Conservation (phyloP, 2,888 invertebrate species). For the Taenaris catops region DNA sequence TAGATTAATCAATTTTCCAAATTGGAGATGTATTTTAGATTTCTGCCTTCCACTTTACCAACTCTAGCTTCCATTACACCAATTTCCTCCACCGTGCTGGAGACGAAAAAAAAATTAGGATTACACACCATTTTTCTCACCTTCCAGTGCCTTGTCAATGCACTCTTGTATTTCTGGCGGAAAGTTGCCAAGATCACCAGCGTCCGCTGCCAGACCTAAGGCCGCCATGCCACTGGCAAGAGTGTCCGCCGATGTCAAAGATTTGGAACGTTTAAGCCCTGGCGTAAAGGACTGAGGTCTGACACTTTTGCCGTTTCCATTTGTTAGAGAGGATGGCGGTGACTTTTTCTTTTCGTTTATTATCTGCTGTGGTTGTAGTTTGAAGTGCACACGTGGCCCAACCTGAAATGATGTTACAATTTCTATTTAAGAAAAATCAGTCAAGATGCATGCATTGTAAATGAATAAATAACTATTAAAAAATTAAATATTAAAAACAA, state of each 20-base stretch:
- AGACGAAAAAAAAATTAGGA: constrained; percentile 20
- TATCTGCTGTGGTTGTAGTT: constrained; percentile 67
- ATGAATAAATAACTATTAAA: no score
- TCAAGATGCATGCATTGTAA: no score
- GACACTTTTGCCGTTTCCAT: constrained; percentile 65
- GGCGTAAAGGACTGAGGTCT: constrained; percentile 63
- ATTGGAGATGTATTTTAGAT: no score
- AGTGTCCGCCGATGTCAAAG: constrained; percentile 88
- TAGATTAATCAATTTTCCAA: no score
- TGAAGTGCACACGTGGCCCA: constrained; percentile 81
- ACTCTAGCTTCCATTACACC: constrained; percentile 16
- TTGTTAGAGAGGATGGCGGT: constrained; percentile 59
- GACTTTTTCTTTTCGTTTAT: constrained; percentile 70
- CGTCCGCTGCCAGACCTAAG: constrained; percentile 84
- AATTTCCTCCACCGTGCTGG: constrained; percentile 25
- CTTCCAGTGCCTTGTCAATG: constrained; percentile 87
- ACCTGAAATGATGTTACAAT: no score
- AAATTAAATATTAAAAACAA: no score
- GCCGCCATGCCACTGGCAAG: constrained; percentile 83
- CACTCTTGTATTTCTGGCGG: constrained; percentile 86
- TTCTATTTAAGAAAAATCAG: no score
- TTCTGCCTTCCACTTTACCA: constrained; percentile 1
- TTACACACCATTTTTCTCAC: constrained; percentile 44
- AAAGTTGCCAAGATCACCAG: constrained; percentile 88
- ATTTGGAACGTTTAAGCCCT: constrained; percentile 89